A percentile compares a stretch with the other conserved stretches of the same genome.
Evolutionary conservation across 2,888 invertebrate species (phyloP).

Genomic region (Terebella lapidaria): DNA sequence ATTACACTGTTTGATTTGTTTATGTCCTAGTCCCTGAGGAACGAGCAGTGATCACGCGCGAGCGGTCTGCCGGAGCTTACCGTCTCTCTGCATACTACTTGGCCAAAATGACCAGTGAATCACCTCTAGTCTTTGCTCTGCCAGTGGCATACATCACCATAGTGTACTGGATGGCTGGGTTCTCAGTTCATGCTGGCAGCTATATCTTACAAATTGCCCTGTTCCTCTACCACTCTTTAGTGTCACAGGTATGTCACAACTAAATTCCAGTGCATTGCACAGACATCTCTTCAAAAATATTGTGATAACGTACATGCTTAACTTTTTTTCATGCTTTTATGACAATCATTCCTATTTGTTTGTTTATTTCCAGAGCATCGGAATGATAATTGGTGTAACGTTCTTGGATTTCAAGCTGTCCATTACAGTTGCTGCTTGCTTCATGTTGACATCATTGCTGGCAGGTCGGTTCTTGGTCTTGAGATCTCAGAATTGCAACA

Average conservation of each 20-base stretch:
- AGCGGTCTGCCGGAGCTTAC: constrained; percentile 72
- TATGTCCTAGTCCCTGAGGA: constrained; percentile 80
- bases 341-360: too few species aligned
- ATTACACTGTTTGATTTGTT: too few species aligned
- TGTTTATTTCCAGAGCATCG: constrained; percentile 45
- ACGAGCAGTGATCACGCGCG: constrained; percentile 74
- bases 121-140: constrained; percentile 69
- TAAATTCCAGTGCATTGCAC: background rate
- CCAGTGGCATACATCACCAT: constrained; percentile 73
- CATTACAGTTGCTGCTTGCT: constrained; percentile 71
- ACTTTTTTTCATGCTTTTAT: too few species aligned
- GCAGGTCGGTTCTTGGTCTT: constrained; percentile 24
- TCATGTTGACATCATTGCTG: constrained; percentile 71
- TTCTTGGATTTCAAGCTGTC: constrained; percentile 74
- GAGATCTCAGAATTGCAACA: background rate
- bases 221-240: constrained; percentile 67
- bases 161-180: constrained; percentile 72
- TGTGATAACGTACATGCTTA: too few species aligned
- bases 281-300: background rate
- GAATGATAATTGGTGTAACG: constrained; percentile 72
- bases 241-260: constrained; percentile 63
- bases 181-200: constrained; percentile 61
- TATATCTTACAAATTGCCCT: constrained; percentile 68
- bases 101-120: constrained; percentile 76
- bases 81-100: constrained; percentile 74